Conservation (phyloP, 2,113 vertebrate genomes). For the Hippocampus barbouri region DNA sequence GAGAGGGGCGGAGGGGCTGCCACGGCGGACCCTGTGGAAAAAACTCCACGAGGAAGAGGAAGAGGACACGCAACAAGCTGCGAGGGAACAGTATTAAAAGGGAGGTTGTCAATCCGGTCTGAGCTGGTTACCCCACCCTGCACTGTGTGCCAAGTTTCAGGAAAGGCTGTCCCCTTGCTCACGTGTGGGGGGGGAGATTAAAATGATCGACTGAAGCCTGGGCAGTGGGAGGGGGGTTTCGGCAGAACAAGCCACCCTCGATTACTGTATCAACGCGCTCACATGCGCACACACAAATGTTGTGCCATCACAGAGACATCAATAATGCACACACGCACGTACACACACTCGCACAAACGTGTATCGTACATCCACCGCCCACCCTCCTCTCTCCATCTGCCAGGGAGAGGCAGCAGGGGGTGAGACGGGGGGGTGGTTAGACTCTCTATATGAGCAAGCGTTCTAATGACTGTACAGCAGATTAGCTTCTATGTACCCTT, state of each 20-base stretch:
- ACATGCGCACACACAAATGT: conserved; percentile 40
- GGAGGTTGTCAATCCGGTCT: conserved; percentile 82
- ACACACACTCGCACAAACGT: conserved; percentile 27
- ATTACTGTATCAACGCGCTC: conserved; percentile 60
- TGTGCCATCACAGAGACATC: conserved; percentile 38
- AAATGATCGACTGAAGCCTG: conserved; percentile 75
- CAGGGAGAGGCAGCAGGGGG: conserved; percentile 65
- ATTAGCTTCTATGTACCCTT: conserved; percentile 54
- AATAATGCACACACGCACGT: conserved; percentile 28
- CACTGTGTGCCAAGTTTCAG: conserved; percentile 77
- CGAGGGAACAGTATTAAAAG: conserved; percentile 76
- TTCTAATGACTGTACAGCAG: conserved; percentile 68
- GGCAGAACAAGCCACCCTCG: conserved; percentile 59
- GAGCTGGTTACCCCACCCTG: conserved; percentile 82
- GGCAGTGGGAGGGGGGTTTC: conserved; percentile 58
- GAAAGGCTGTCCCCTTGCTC: conserved; percentile 77
- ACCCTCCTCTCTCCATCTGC: conserved; percentile 60
- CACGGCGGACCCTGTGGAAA: conserved; percentile 66
- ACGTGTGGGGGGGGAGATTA: conserved; percentile 74
- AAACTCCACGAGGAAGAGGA: conserved; percentile 67
- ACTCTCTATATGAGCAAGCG: conserved; percentile 51
- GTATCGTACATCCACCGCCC: conserved; percentile 28
- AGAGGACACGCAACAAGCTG: conserved; percentile 69
- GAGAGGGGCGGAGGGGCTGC: conserved; percentile 29
- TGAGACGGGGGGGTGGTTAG: conserved; percentile 27